Evolutionary conservation across 2,888 invertebrate species (phyloP).

Genomic region (Theodoxus fluviatilis): DNA sequence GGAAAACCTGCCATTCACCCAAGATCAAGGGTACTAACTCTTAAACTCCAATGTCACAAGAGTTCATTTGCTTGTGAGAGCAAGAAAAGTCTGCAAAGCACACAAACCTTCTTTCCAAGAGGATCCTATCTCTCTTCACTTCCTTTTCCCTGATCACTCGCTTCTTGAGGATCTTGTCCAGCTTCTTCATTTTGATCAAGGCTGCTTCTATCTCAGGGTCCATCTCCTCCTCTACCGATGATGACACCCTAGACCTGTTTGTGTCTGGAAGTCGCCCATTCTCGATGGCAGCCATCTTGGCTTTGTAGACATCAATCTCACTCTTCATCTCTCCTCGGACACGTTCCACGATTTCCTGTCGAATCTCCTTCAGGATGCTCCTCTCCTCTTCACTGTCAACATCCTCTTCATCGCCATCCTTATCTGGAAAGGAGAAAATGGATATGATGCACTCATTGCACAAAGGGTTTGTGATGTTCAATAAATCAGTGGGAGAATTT

Average conservation of each 20-base stretch:
- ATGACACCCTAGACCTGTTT: too few species aligned
- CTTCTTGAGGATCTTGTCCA: conserved; percentile 57
- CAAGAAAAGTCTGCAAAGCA: too few species aligned
- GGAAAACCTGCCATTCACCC: too few species aligned
- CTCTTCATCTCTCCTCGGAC: conserved; percentile 59
- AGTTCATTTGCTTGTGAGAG: too few species aligned
- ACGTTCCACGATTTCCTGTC: conserved; percentile 55
- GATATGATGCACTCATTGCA: too few species aligned
- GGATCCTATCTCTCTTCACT: conserved; percentile 59
- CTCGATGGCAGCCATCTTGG: conserved; percentile 43
- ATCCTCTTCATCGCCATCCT: conserved; percentile 43
- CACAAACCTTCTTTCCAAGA: conserved; percentile 55
- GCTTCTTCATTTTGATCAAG: conserved; percentile 61
- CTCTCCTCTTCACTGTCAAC: conserved; percentile 62
- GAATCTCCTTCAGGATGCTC: conserved; percentile 57
- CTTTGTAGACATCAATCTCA: conserved; percentile 51
- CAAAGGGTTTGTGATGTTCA: too few species aligned
- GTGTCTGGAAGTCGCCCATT: too few species aligned
- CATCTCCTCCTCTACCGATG: conserved; percentile 47
- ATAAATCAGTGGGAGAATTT: too few species aligned
- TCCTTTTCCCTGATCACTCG: conserved; percentile 56
- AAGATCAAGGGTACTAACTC: too few species aligned
- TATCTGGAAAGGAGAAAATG: too few species aligned
- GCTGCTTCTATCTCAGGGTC: conserved; percentile 59
- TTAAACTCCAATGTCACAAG: too few species aligned